These are phyloP conservation scores for Matsumurasca onukii DNA, from an alignment of 1,140 invertebrate genomes.

Conservation along the genomic window DNA sequence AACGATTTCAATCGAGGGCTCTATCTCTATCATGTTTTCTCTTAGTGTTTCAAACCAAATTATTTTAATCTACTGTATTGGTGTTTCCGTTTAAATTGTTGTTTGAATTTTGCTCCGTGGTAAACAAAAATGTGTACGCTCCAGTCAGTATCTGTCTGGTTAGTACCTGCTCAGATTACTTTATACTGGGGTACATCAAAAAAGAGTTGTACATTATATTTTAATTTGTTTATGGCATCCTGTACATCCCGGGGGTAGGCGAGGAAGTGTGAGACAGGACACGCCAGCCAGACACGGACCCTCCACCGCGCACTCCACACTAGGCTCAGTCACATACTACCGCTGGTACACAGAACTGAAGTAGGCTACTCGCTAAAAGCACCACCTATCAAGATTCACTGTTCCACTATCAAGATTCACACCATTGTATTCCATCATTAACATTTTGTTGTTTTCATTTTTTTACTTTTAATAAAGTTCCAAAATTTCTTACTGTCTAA, in stretches of 20 bases:
- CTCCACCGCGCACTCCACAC: neutral
- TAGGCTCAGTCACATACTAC: neutral
- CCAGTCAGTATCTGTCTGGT: too few species aligned
- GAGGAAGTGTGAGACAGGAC: neutral
- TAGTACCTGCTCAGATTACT: too few species aligned
- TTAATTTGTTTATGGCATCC: neutral
- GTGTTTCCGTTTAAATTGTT: too few species aligned
- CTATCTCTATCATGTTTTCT: too few species aligned
- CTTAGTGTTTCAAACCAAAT: too few species aligned
- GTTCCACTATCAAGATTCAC: neutral
- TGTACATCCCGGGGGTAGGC: neutral
- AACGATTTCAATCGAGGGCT: too few species aligned
- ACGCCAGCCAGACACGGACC: neutral
- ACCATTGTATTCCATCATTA: neutral
- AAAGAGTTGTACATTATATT: neutral
- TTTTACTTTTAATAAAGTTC: neutral
- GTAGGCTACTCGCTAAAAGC: neutral
- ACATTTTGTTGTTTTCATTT: neutral
- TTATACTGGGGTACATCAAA: too few species aligned
- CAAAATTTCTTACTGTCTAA: neutral
- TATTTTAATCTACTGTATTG: too few species aligned
- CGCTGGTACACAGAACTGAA: neutral
- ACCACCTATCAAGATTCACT: neutral
- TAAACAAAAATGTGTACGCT: too few species aligned
- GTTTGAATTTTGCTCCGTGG: too few species aligned